Conservation (phyloP, 2,888 invertebrate genomes). For the Sturmia bella region DNA sequence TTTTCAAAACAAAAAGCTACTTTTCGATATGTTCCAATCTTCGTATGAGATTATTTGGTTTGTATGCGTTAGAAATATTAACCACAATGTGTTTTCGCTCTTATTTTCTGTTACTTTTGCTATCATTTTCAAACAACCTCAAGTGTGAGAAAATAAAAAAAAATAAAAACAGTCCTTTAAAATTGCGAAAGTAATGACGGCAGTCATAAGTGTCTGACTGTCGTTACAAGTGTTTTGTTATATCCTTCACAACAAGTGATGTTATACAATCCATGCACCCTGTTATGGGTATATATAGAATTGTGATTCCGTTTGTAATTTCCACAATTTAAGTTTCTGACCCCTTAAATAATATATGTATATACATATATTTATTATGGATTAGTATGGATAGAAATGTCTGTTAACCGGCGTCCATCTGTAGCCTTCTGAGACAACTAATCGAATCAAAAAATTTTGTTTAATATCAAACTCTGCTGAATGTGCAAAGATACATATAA, state of each 20-base stretch:
- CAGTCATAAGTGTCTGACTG: conserved; percentile 37
- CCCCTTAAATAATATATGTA: too few species aligned
- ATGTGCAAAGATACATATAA: too few species aligned
- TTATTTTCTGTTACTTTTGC: conserved; percentile 5
- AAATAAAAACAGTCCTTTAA: background rate
- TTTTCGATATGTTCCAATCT: conserved; percentile 20
- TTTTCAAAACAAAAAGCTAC: conserved; percentile 65
- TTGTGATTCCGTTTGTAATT: too few species aligned
- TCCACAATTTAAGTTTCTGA: too few species aligned
- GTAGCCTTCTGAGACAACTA: too few species aligned
- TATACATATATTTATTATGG: background rate
- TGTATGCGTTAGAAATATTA: conserved; percentile 21
- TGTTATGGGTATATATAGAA: too few species aligned
- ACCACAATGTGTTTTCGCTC: conserved; percentile 28
- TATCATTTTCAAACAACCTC: conserved; percentile 45
- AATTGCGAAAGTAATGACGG: background rate
- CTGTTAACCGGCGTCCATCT: too few species aligned
- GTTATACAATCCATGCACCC: too few species aligned
- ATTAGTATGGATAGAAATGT: too few species aligned
- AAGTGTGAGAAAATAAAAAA: conserved; percentile 17
- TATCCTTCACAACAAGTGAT: too few species aligned
- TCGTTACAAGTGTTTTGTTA: conserved; percentile 64
- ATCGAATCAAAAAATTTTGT: too few species aligned
- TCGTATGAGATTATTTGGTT: background rate
- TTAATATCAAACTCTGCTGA: too few species aligned